Conservation (phyloP, 1,140 invertebrate genomes). For the Drosophila carrolli region DNA sequence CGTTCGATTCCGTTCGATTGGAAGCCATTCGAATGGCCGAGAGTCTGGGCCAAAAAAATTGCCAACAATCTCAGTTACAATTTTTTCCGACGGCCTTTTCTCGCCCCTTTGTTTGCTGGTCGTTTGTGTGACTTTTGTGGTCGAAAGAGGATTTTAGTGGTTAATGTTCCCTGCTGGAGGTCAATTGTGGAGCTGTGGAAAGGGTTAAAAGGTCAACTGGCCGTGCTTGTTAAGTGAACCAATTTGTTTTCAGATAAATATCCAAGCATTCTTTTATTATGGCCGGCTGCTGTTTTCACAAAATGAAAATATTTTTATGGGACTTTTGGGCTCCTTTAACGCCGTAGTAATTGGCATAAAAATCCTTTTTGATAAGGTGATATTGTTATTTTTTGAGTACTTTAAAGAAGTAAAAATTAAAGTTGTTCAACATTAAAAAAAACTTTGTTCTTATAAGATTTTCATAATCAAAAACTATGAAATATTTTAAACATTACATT, state of each 20-base stretch:
- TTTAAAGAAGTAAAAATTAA: neutral
- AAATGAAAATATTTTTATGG: conserved; percentile 27
- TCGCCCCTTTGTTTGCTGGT: conserved; percentile 26
- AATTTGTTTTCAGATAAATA: conserved; percentile 49
- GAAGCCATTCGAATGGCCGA: conserved; percentile 41
- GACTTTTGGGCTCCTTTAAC: neutral
- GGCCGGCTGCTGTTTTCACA: neutral
- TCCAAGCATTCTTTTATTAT: conserved; percentile 38
- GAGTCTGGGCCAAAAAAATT: conserved; percentile 44
- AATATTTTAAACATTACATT: neutral
- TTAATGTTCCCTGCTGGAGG: conserved; percentile 47
- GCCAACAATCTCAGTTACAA: conserved; percentile 47
- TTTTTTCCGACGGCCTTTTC: conserved; percentile 24
- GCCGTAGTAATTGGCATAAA: conserved; percentile 1
- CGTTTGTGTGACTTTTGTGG: conserved; percentile 57
- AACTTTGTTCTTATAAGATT: too few species aligned
- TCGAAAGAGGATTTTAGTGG: conserved; percentile 55
- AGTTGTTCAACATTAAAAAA: neutral
- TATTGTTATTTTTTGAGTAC: neutral
- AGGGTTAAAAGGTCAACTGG: conserved; percentile 40
- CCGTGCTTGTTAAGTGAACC: conserved; percentile 41
- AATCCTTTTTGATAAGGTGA: neutral
- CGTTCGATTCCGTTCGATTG: conserved; percentile 45
- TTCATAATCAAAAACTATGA: neutral
- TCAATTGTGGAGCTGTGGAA: conserved; percentile 38